Evolutionary conservation across 2,797 vertebrate species (phyloP), one percentile per base, ranked within the genome.

Genomic region (Erethizon dorsatum): DNA sequence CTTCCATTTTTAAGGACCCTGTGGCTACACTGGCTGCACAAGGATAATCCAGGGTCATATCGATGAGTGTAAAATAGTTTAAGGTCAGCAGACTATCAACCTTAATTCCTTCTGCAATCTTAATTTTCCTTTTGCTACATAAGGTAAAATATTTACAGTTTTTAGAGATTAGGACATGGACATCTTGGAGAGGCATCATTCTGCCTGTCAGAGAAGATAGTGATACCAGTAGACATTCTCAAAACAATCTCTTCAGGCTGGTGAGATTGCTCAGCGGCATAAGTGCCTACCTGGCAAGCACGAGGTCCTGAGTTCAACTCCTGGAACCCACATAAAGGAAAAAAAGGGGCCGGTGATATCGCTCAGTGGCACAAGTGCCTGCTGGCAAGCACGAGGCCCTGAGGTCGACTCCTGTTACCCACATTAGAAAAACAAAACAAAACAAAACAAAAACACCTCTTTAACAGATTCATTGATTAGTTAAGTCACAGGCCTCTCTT

Each of bases 41-140:
- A 91, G 77, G 83, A 82, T 52, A 80, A 95, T 31, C 26, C 24
- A 61, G n/a, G n/a, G 6, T 77, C 73, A 31, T 15, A 50, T 28
- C 31, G 14, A 77, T 77, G 73, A 50, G 45, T 9, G 7, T 77
- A 45, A 77, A 77, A 50, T 89, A 28, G 54, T 88, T 88, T 63
- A 93, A 94, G 20, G 52, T 65, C 45, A 88, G 31, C 14, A 80
- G 37, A 61, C 77, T 56, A 90, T 57, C 80, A 85, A 59, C n/a
- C 31, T 93, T 88, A 63, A 69, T 94, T 96, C 73, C 65, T 71
- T 75, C 17, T 28, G 18, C 56, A 84, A 41, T 2, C 12, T 87
- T 79, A 71, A 83, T 79, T 90, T 85, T 75, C 14, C 20, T 12
- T 96, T 89, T 94, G 17, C 52, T 6, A 33, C 52, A 12, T 31